Percentiles rank a stretch among this genome's conserved stretches.
phyloP scores from a whole-genome alignment of 1,140 invertebrate species.

The Zaprionus camerounensis region DNA sequence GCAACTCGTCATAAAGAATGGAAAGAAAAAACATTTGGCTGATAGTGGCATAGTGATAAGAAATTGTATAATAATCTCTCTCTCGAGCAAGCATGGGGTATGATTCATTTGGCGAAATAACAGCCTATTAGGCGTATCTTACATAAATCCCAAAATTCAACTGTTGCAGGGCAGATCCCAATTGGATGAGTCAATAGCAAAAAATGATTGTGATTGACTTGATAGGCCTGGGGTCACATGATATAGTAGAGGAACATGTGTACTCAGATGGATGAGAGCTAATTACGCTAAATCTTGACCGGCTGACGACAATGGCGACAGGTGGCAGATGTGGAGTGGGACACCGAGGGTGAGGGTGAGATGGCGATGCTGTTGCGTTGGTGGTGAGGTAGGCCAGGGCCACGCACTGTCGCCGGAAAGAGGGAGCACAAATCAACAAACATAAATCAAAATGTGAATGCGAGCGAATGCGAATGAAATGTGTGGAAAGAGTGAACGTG shows the following conservation, averaged over 20 bases:
- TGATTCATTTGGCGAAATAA: conserved; percentile 56
- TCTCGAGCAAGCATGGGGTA: conserved; percentile 28
- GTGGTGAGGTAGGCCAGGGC: conserved; percentile 52
- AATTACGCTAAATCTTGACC: conserved; percentile 32
- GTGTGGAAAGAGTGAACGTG: conserved; percentile 30
- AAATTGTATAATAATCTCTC: conserved; percentile 60
- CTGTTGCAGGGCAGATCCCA: not conserved
- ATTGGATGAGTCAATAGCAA: conserved; percentile 2
- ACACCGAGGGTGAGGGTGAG: not conserved
- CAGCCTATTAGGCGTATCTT: conserved; percentile 16
- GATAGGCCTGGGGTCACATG: not conserved
- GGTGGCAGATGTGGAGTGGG: conserved; percentile 22
- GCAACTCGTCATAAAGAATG: conserved; percentile 12
- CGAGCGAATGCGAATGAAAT: conserved; percentile 26
- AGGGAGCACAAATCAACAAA: conserved; percentile 24
- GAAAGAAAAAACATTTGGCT: conserved; percentile 34
- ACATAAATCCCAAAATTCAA: conserved; percentile 35
- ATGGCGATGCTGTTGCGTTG: conserved; percentile 9
- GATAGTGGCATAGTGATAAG: conserved; percentile 65
- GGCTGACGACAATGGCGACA: conserved; percentile 31
- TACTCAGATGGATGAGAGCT: conserved; percentile 2
- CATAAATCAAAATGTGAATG: conserved; percentile 29
- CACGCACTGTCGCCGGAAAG: not conserved
- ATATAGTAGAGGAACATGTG: not conserved
- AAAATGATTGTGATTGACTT: not conserved